Evolutionary conservation across 30 jellyfish, hydroid and myxozoan species (phyloP), one percentile per base, ranked within the genome.

Genomic region (Aurelia aurita): DNA sequence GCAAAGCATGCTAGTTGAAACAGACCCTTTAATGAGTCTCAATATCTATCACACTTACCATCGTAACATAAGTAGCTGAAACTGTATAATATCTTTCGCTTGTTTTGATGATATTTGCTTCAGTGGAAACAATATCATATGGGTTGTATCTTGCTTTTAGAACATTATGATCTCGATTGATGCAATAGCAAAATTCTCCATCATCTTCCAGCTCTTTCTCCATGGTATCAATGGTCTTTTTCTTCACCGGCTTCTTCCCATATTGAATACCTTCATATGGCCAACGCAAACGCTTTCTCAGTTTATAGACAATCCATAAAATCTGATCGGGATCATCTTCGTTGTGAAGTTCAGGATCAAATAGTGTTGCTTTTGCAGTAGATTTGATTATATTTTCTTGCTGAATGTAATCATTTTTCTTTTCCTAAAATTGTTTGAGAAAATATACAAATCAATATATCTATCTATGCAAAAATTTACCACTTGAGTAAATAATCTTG

Each of bases 161-260:
- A 7, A 22, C 11, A 39, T 21, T 60, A 39, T 79, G 26, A 58
- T 77, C 82, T 54, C 86, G 61, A 10, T 91, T 81, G 32, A 91
- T 32, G 58, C 94, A 86, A 68, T 91, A 91, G 53, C 69, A 91
- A 65, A 91, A 91, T 29, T 86, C 73, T 26, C 98, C 98, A 73
- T 91, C 98, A 68, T 91, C 98, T 3, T 71, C 78, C n/a, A 23
- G n/a, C 58, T 67, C 80, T 19, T 59, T 59, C 27, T 59, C 72
- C 45, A 59, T 49, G 14, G 97, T 90, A 61, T 84, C 97, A 47
- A 90, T 77, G 26, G 87, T 74, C 53, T 72, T 82, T 44, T 27
- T 53, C 25, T 57, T 72, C 0, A 65, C 80, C 54, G 97, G 97
- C 74, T 26, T 8, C 45, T 83, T 79, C 16, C 97, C 95, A 19